A percentile compares a stretch with the other conserved stretches of the same genome.
phyloP scores from a whole-genome alignment of 2,113 vertebrate species.

The Centropus bengalensis region DNA sequence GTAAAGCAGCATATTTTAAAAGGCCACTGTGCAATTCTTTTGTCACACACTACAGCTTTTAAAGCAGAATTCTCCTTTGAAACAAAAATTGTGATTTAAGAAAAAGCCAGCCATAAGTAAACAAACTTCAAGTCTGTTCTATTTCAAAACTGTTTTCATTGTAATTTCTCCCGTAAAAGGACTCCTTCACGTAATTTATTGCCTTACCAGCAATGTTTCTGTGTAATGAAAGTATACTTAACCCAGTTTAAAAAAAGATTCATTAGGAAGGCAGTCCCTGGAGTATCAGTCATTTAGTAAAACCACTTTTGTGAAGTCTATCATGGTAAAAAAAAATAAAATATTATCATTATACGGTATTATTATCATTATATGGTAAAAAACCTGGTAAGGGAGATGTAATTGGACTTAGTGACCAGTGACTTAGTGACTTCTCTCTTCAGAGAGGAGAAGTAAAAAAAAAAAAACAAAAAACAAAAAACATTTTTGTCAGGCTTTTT shows the following conservation, averaged over 20 bases:
- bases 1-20: neutral
- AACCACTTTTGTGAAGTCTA: neutral
- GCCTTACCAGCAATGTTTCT: neutral
- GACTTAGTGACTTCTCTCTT: too few relatives aligned
- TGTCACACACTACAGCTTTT: neutral
- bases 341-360: neutral
- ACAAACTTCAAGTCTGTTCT: neutral
- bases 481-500: neutral
- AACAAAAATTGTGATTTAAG: neutral
- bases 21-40: neutral
- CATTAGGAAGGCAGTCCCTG: neutral
- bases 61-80: neutral
- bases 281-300: neutral
- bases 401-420: neutral
- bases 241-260: neutral
- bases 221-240: neutral
- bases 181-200: neutral
- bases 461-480: neutral
- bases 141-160: neutral
- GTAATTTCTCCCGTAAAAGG: neutral
- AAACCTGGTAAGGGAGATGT: neutral
- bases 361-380: neutral
- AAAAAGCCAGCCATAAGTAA: neutral
- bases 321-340: too few relatives aligned
- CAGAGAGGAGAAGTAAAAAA: neutral